These are phyloP conservation scores for Dicranocentrus wangi DNA, from an alignment of 2,888 invertebrate genomes.

Conservation along the genomic window DNA sequence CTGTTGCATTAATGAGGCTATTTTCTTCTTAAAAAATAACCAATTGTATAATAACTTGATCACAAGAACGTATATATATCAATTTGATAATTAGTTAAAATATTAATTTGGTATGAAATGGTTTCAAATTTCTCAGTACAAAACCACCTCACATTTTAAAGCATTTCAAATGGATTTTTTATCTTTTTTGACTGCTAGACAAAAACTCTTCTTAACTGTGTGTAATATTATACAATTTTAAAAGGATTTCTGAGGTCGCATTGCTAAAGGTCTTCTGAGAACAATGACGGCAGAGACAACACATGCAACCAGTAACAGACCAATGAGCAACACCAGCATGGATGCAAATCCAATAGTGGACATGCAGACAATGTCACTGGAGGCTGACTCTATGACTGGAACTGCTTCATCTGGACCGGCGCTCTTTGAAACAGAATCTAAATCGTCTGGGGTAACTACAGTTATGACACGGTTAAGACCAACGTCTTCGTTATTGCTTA, in stretches of 20 bases:
- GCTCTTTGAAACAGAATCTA: slow-evolving; percentile 53
- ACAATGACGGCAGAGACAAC: slow-evolving; percentile 89
- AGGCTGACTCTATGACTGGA: slow-evolving; percentile 67
- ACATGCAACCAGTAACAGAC: slow-evolving; percentile 88
- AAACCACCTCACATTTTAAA: slow-evolving; percentile 46
- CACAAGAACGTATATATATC: too few relatives aligned
- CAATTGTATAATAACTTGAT: background rate
- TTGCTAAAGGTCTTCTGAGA: slow-evolving; percentile 79
- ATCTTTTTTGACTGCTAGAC: background rate
- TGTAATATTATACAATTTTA: background rate
- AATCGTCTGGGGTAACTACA: slow-evolving; percentile 81
- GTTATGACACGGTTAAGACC: slow-evolving; percentile 91
- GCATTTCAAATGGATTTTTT: slow-evolving; percentile 2
- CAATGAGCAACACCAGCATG: slow-evolving; percentile 87
- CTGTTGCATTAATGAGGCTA: slow-evolving; percentile 44
- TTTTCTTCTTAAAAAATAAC: background rate
- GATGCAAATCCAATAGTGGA: slow-evolving; percentile 94
- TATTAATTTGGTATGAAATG: slow-evolving; percentile 25
- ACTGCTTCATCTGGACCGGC: slow-evolving; percentile 64
- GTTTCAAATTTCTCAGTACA: slow-evolving; percentile 56
- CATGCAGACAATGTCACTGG: slow-evolving; percentile 71
- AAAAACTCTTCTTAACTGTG: background rate
- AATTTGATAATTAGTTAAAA: background rate
- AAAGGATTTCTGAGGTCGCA: slow-evolving; percentile 39
- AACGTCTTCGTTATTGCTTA: slow-evolving; percentile 80